A percentile compares a stretch with the other conserved stretches of the same genome.
Evolutionary conservation across 2,888 invertebrate species (phyloP).

Genomic region (Falcaria lacertinaria): DNA sequence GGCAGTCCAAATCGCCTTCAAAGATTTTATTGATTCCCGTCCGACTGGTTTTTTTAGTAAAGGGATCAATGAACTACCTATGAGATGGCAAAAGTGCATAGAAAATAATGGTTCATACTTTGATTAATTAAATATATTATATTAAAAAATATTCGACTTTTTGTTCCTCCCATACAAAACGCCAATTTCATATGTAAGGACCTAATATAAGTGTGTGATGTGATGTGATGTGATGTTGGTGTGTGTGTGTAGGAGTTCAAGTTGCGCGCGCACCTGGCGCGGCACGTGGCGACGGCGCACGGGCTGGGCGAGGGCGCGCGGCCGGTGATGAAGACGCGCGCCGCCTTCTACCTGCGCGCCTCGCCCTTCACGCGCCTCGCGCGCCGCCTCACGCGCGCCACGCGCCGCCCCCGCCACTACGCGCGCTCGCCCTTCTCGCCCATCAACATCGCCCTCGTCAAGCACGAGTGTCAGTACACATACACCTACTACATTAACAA

Average conservation of each 20-base stretch:
- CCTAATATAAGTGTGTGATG: background rate
- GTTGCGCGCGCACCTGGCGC: slow-evolving; percentile 94
- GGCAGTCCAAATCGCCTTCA: too few relatives aligned
- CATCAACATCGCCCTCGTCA: slow-evolving; percentile 88
- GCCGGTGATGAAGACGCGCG: slow-evolving; percentile 98
- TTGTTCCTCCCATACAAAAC: too few relatives aligned
- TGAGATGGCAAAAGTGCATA: too few relatives aligned
- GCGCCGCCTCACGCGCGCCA: slow-evolving; percentile 90
- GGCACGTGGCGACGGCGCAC: slow-evolving; percentile 96
- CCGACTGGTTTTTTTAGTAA: too few relatives aligned
- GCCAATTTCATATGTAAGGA: too few relatives aligned
- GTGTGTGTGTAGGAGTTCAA: slow-evolving; percentile 86
- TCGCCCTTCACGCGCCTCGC: slow-evolving; percentile 94
- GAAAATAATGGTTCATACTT: too few relatives aligned
- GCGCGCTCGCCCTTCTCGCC: slow-evolving; percentile 92
- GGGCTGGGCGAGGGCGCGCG: slow-evolving; percentile 85
- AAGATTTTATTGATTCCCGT: too few relatives aligned
- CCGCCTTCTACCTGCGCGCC: slow-evolving; percentile 96
- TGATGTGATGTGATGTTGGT: too few relatives aligned
- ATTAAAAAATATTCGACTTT: too few relatives aligned
- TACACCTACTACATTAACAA: background rate
- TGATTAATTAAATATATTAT: too few relatives aligned
- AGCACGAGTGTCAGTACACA: slow-evolving; percentile 89
- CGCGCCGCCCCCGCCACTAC: slow-evolving; percentile 90
- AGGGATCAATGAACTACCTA: too few relatives aligned